Evolutionary conservation across 2,888 invertebrate genomes (phyloP).

Genomic region (Coleophora flavipennella): DNA sequence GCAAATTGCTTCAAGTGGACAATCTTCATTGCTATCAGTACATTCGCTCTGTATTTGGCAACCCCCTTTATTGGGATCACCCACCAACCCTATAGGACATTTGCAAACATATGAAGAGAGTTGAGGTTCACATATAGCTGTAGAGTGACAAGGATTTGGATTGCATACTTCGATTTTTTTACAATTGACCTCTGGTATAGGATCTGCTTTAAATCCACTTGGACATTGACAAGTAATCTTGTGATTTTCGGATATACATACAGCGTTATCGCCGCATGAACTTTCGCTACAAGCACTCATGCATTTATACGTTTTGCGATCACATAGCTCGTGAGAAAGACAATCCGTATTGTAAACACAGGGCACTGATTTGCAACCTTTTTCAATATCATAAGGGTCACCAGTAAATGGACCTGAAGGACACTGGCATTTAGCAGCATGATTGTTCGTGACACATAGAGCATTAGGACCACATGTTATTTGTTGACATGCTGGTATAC

Average conservation of each 20-base stretch:
- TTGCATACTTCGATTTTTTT: constrained; percentile 79
- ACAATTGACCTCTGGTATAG: constrained; percentile 88
- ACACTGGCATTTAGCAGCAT: constrained; percentile 91
- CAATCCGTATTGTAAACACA: constrained; percentile 92
- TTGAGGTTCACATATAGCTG: constrained; percentile 83
- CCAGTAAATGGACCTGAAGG: constrained; percentile 90
- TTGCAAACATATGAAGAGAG: constrained; percentile 81
- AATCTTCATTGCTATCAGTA: constrained; percentile 79
- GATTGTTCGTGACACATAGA: constrained; percentile 90
- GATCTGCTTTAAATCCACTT: constrained; percentile 85
- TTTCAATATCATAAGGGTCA: constrained; percentile 82
- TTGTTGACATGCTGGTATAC: constrained; percentile 84
- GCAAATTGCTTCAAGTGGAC: constrained; percentile 83
- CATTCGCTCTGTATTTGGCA: constrained; percentile 86
- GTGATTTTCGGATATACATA: constrained; percentile 90
- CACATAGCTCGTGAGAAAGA: constrained; percentile 83
- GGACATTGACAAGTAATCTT: constrained; percentile 89
- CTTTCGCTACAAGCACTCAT: constrained; percentile 85
- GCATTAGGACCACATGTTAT: constrained; percentile 88
- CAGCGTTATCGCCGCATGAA: constrained; percentile 88
- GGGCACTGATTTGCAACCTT: constrained; percentile 85
- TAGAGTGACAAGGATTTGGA: constrained; percentile 85
- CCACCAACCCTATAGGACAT: constrained; percentile 83
- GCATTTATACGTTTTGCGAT: constrained; percentile 86
- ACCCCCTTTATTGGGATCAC: constrained; percentile 83